These are phyloP conservation scores for Crax fasciolata DNA, from an alignment of 2,797 vertebrate genomes.

Conservation along the genomic window DNA sequence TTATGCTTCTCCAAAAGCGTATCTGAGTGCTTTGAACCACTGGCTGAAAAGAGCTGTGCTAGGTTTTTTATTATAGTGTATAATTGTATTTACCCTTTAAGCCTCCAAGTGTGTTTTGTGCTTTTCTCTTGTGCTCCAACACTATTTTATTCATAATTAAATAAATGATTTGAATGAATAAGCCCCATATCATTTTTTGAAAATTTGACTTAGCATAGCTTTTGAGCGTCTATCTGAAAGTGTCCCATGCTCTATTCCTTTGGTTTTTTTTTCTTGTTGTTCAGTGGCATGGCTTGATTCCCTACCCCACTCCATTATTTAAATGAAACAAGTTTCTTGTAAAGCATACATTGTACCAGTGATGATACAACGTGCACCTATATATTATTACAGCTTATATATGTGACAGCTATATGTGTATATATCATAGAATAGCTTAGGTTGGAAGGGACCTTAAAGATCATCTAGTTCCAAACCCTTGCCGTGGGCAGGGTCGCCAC, in stretches of 20 bases:
- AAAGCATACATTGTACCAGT: not conserved
- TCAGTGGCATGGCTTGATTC: slow-evolving; percentile 10
- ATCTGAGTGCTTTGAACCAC: slow-evolving; percentile 72
- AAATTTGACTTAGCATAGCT: slow-evolving; percentile 18
- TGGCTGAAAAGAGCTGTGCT: slow-evolving; percentile 62
- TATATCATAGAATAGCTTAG: not conserved
- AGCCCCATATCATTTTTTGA: slow-evolving; percentile 49
- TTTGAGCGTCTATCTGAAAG: slow-evolving; percentile 13
- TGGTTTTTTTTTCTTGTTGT: slow-evolving; percentile 3
- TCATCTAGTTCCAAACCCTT: too few species aligned
- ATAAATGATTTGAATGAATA: slow-evolving; percentile 70
- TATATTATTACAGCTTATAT: not conserved
- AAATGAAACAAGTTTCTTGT: not conserved
- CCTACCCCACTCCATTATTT: not conserved
- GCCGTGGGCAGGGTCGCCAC: too few species aligned
- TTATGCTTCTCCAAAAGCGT: slow-evolving; percentile 78
- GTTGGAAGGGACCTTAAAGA: not conserved
- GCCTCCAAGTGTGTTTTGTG: slow-evolving; percentile 46
- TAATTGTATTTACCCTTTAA: slow-evolving; percentile 76
- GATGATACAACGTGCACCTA: not conserved
- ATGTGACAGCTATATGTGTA: too few species aligned
- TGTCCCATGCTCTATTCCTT: not conserved
- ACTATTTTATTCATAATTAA: slow-evolving; percentile 73
- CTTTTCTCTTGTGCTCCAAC: slow-evolving; percentile 28
- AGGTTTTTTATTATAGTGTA: slow-evolving; percentile 75